These are phyloP conservation scores for Paracyclopina nana DNA, from an alignment of 1,140 invertebrate species.

Conservation along the genomic window DNA sequence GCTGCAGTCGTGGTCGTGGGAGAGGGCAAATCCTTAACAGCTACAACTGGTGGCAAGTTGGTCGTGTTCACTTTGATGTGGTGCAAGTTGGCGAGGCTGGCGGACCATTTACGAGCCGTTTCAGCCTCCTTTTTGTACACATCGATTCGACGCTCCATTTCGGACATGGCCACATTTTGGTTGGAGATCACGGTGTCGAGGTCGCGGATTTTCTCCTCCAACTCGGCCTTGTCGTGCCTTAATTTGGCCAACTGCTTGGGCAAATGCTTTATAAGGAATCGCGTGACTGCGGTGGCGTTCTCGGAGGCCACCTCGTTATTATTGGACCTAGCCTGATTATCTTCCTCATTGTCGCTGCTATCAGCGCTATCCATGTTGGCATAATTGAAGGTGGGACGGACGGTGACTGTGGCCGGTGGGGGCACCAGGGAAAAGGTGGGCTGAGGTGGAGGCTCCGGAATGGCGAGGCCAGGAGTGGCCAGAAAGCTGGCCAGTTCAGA, in stretches of 20 bases:
- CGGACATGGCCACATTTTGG: slow-evolving; percentile 2
- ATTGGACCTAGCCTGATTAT: background rate
- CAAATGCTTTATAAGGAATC: slow-evolving; percentile 9
- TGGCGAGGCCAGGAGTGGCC: background rate
- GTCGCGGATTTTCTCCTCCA: slow-evolving; percentile 8
- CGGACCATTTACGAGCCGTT: too few species aligned
- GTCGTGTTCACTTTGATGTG: too few species aligned
- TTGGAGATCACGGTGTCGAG: background rate
- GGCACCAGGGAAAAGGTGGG: background rate
- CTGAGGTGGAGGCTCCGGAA: background rate
- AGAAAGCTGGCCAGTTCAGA: too few species aligned
- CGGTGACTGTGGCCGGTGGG: background rate
- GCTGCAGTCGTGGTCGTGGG: too few species aligned
- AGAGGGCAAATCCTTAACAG: too few species aligned
- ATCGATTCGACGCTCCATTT: background rate
- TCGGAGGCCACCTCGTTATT: background rate
- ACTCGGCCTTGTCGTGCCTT: slow-evolving; percentile 3
- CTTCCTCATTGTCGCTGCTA: background rate
- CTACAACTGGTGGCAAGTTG: too few species aligned
- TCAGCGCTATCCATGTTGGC: background rate
- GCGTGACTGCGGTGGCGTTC: background rate
- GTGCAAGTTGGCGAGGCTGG: too few species aligned
- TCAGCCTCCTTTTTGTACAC: slow-evolving; percentile 1
- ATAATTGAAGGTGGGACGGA: background rate
- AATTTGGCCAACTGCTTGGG: slow-evolving; percentile 10